Base-by-base conservation (phyloP, 2,113 vertebrate species). In the Isichthys henryi region DNA sequence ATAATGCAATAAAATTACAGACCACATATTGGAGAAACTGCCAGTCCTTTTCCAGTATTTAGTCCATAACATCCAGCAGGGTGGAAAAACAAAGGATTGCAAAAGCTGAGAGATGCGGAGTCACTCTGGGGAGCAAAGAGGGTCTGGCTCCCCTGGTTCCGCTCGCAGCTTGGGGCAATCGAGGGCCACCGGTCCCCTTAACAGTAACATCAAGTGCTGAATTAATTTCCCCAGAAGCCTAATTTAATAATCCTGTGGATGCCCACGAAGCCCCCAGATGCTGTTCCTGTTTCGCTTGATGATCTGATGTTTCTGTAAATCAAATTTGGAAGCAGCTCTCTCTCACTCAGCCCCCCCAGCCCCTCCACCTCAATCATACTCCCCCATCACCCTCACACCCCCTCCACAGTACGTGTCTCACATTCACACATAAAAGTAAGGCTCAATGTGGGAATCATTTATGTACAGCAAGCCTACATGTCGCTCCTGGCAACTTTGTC, bases 261-360 rank as follows among this genome's bases (percentile, higher is more conserved):
- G 74, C 92, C 95, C 96, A 95, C 96, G 95, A 96, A 95, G 91
- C 93, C 93, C 90, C 48, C 88, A 94, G 94, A 95, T 92, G 93
- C 2, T 11, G 91, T 94, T 91, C 90, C 92, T 94, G 93, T 91
- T 83, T 90, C 49, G 39, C 70, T 56, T 50, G 89, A 87, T 85
- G 17, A n/a, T 77, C 45, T 50, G 58, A 84, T 50, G 52, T 56
- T 43, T 84, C 62, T 66, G 53, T 45, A 89, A 90, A 91, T 90
- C 86, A 23, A 89, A 91, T 90, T 89, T 87, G 39, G 80, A 62
- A 39, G 86, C 70, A 77, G 70, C 80, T 27, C 62, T 49, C 74
- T 88, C 86, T 89, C 88, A 49, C 62, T 90, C 35, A 86, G 48
- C 46, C 52, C 50, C 48, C 50, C 13, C 77, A 86, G 88, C 70